Evolutionary conservation across 2,113 vertebrate species (phyloP).

Genomic region (Festucalex cinctus): DNA sequence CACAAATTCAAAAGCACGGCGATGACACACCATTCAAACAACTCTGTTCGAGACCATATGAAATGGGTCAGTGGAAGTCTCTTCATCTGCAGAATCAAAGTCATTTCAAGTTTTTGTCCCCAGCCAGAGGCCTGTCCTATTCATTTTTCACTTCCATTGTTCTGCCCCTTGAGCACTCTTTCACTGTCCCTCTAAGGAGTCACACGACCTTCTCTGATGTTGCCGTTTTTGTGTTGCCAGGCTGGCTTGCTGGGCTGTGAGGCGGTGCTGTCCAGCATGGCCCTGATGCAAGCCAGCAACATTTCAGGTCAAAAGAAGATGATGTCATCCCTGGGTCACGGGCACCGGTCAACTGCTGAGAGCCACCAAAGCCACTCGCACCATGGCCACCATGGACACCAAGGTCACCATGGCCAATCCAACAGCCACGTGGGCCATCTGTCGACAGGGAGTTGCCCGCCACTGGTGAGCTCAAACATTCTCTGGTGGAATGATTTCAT

Average conservation of each 20-base stretch:
- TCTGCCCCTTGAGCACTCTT: constrained; percentile 1
- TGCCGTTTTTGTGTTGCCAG: constrained; percentile 58
- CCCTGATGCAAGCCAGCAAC: constrained; percentile 79
- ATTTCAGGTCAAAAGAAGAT: constrained; percentile 76
- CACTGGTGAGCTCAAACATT: constrained; percentile 64
- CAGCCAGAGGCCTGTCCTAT: constrained; percentile 12
- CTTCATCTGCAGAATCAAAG: constrained; percentile 52
- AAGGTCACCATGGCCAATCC: constrained; percentile 59
- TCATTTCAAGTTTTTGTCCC: constrained; percentile 39
- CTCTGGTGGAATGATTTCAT: neutral
- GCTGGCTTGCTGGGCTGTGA: constrained; percentile 78
- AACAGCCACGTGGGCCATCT: constrained; percentile 72
- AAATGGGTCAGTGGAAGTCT: constrained; percentile 78
- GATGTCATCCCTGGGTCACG: constrained; percentile 67
- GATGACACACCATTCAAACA: constrained; percentile 79
- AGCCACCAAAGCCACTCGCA: constrained; percentile 60
- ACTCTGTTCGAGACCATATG: constrained; percentile 77
- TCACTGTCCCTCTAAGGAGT: constrained; percentile 24
- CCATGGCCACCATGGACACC: constrained; percentile 63
- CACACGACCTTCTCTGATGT: constrained; percentile 12
- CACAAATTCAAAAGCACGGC: constrained; percentile 70
- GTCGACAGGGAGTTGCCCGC: constrained; percentile 68
- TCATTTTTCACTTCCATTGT: no score
- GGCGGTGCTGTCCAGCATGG: constrained; percentile 79
- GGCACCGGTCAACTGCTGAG: constrained; percentile 66